Evolutionary conservation across 2,797 vertebrate species (phyloP).

Genomic region (Enteromius argenteus): DNA sequence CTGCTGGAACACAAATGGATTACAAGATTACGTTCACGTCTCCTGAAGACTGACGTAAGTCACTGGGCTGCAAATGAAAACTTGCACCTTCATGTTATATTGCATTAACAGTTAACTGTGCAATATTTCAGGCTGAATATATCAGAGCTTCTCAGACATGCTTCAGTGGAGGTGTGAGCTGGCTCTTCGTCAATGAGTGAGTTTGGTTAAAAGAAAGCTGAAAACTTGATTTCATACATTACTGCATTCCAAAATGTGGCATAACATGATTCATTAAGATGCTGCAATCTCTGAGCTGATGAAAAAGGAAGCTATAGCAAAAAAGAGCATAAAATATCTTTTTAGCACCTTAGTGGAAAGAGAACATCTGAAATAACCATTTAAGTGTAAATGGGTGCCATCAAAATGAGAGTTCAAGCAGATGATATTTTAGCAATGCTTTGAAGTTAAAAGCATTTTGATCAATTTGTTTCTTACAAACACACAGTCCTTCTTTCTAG

Average conservation of each 20-base stretch:
- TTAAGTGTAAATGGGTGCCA: neutral
- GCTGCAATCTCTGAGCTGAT: neutral
- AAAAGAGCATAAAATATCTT: neutral
- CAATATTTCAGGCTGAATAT: conserved; percentile 12
- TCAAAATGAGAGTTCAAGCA: neutral
- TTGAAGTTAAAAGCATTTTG: neutral
- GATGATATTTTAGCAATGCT: neutral
- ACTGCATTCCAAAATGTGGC: neutral
- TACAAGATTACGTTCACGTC: neutral
- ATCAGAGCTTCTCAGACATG: neutral
- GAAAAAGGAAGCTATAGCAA: neutral
- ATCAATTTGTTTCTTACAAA: neutral
- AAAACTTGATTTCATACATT: neutral
- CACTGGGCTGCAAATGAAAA: conserved; percentile 28
- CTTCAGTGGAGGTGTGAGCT: neutral
- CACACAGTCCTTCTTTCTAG: neutral
- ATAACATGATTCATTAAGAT: neutral
- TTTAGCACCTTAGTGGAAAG: neutral
- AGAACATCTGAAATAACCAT: neutral
- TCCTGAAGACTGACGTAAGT: conserved; percentile 11
- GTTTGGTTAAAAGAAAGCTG: neutral
- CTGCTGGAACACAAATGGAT: neutral
- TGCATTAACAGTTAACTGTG: conserved; percentile 50
- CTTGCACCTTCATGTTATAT: conserved; percentile 62
- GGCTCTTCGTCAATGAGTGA: neutral